Base-by-base conservation (phyloP, 1,140 invertebrate genomes). In the Leptoteleia sp. region DNA sequence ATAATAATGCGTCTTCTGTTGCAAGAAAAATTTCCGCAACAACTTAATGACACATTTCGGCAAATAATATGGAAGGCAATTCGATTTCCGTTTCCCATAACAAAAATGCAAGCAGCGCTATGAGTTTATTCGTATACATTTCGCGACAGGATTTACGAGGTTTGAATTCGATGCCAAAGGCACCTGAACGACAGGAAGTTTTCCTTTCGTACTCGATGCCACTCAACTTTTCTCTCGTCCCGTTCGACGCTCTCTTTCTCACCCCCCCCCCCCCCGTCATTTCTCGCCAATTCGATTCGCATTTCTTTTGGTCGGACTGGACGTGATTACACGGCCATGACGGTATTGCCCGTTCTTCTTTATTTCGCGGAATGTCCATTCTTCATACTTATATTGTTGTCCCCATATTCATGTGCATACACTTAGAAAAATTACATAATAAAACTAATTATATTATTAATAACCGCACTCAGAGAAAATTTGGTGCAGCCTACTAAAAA, bases 171-270 rank as follows among this genome's bases (percentile, higher is more conserved):
- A 17, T 50, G 40, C 50, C 17, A 29, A 35, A 45, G 40, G 35
- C 43, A 62, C 33, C 27, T 22, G 43, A 62, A 31, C 55, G 48
- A 64, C 68, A 72, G 57, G 68, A 72, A 62, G 68, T 79, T 78
- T 79, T 79, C 68, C 47, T 59, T 75, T 77, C 72, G 67, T 68
- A 75, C 79, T 62, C 71, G 64, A 48, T 64, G 22, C 50, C 50
- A 38, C 16, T 47, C 25, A 1, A 57, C 19, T 52, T 52, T 29
- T 57, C 7, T 55, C 22, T 25, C 11, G 27, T 12, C n/a, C 7
- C 12, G 11, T 16, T 11, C 3, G 43, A 25, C 16, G 22, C 16
- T 31, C 15, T 55, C 22, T 45, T 12, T 38, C 13, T 64, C 33
- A 40, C 16, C 22, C 16, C 25, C 15, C 48, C 22, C 38, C 12